Evolutionary conservation across 2,888 invertebrate species (phyloP), one percentile per base, ranked within the genome.

Genomic region (Stenodera caucasica): DNA sequence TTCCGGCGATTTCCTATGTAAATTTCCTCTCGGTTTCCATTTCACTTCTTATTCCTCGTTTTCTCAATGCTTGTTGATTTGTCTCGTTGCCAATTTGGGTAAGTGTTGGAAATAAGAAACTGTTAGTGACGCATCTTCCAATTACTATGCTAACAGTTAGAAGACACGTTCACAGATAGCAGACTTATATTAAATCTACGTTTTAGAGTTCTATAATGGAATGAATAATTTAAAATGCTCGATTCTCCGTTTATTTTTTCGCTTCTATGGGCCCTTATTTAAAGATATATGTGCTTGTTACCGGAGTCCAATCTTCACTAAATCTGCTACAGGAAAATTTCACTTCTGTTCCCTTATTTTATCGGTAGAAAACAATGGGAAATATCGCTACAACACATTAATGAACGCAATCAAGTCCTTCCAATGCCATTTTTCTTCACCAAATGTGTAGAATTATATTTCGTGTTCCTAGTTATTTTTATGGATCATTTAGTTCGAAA

Each of bases 141-240:
- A 67, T 67, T 67, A 65, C 61, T 50, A 55, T 65, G 70, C 70
- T 69, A 64, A 57, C 61, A 71, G 72, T 68, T 71, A 68, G 65
- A 65, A 70, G 72, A 70, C 70, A 72, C 70, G 68, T 70, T 74
- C 70, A 71, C 71, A 72, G 67, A 5, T 68, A 72, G 66, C 71
- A 72, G 70, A n/a, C n/a, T 75, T 70, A 71, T 72, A 74, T 73
- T 72, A 74, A 75, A 75, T 73, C 74, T 71, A 66, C 64, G 75
- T 74, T 76, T 77, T 77, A 76, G 75, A 76, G 77, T 78, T 78
- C 77, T 77, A 76, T 78, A 78, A 77, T 76, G 75, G 77, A 75
- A 77, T 75, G 76, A 77, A 78, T 78, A 77, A 78, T 77, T 78
- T 77, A 77, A 74, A 68, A 67, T 68, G 70, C 72, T 72, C 66